phyloP scores from a whole-genome alignment of 2,113 vertebrate species.

The Bos javanicus region DNA sequence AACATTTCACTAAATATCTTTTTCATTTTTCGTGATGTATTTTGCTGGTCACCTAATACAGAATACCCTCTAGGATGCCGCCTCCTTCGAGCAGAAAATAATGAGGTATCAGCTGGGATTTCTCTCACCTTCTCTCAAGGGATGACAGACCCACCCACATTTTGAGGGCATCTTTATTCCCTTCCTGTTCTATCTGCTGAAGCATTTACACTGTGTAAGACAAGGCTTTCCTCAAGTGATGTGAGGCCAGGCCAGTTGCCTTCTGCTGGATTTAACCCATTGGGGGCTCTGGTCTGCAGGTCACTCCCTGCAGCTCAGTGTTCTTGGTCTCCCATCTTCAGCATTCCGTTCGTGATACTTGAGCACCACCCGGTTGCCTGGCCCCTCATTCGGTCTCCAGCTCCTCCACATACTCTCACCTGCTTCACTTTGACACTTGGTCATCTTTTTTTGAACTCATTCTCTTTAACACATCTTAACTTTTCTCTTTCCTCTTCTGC shows the following conservation, averaged over 20 bases:
- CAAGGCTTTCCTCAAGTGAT: not conserved
- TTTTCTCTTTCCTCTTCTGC: not conserved
- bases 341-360: accelerated
- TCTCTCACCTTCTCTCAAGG: not conserved
- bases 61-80: not conserved
- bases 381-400: not conserved
- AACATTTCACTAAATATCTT: not conserved
- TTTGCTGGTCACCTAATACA: not conserved
- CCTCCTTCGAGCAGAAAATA: not conserved
- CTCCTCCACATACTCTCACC: too few relatives aligned
- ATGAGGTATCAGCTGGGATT: not conserved
- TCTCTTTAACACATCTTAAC: not conserved
- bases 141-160: not conserved
- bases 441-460: not conserved
- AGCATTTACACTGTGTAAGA: not conserved
- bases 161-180: not conserved
- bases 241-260: not conserved
- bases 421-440: not conserved
- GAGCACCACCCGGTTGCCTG: not conserved
- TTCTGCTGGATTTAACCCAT: not conserved
- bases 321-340: accelerated
- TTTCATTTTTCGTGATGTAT: not conserved
- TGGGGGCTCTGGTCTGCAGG: not conserved
- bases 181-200: not conserved
- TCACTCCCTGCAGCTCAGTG: not conserved